Evolutionary conservation across 2,797 vertebrate genomes (phyloP), one percentile per base, ranked within the genome.

Genomic region (Pangasius macronema): DNA sequence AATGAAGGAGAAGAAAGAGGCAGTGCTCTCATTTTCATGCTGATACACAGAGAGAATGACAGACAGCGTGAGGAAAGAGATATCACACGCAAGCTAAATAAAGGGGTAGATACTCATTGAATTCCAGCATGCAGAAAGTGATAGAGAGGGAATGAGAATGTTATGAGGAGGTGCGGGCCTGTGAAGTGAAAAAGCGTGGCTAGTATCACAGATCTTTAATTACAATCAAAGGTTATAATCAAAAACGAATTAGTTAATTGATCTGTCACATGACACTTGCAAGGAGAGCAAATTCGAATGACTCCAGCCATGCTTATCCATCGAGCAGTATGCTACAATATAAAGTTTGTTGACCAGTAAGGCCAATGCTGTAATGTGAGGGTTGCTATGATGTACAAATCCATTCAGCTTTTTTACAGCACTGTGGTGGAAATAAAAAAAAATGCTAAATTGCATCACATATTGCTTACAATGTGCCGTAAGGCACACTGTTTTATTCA

Each of bases 161-260:
- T 63, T 49, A 70, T 68, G 67, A 89, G 86, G 85, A 72, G 33
- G 65, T 80, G 53, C 24, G 30, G 85, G 5, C 70, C 51, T 75
- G 55, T 82, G 51, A 87, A 88, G 68, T 68, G 82, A 86, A 86
- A 88, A 91, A 89, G 77, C 84, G 39, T 80, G 82, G 85, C 39
- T 87, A 53, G 87, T 82, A 85, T 91, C 89, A 90, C 87, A 93
- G 93, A 91, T 89, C 89, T 88, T 81, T 39, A 85, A 90, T 92
- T 92, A 90, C 91, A 91, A 95, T 93, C 90, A 90, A 90, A 92
- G 86, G 85, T 87, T 91, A 87, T 89, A 90, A 92, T 94, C 88
- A 90, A 91, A 93, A 89, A 91, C 88, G 61, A 88, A 93, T 93
- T 91, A 93, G 90, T 92, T 93, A 93, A 94, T 93, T 92, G 91